Evolutionary conservation across 1,140 invertebrate genomes (phyloP).

Genomic region (Hylaeus volcanicus): DNA sequence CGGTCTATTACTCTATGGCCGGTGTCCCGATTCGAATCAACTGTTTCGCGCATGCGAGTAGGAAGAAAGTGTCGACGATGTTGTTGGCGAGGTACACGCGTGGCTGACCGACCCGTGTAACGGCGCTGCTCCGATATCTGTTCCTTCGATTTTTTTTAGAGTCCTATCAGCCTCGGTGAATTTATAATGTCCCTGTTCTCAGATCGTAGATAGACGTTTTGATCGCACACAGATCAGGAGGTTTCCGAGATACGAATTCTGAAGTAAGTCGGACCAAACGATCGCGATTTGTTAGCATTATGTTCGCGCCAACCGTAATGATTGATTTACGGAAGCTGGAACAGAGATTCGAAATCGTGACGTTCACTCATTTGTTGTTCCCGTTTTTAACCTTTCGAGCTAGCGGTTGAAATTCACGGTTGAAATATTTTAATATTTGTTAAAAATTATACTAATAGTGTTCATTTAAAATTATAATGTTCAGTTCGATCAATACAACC

Average conservation of each 20-base stretch:
- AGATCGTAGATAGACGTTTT: conserved; percentile 33
- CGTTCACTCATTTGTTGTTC: too few species aligned
- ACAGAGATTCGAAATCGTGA: too few species aligned
- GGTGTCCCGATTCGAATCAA: conserved; percentile 26
- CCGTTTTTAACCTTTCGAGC: too few species aligned
- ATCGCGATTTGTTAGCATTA: conserved; percentile 14
- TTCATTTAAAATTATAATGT: too few species aligned
- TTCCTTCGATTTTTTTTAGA: not conserved
- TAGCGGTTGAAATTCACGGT: too few species aligned
- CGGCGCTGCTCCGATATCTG: not conserved
- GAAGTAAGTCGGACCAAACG: not conserved
- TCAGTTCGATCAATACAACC: too few species aligned
- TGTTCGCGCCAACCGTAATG: conserved; percentile 12
- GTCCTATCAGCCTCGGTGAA: not conserved
- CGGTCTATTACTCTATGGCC: conserved; percentile 50
- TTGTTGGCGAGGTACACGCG: conserved; percentile 19
- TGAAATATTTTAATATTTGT: too few species aligned
- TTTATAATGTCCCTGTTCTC: conserved; percentile 22
- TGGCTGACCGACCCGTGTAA: conserved; percentile 2
- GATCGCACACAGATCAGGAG: conserved; percentile 4
- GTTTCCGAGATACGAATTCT: not conserved
- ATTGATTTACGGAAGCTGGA: not conserved
- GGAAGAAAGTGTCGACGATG: conserved; percentile 54
- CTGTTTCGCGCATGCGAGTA: conserved; percentile 9
- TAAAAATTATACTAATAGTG: too few species aligned